These are phyloP conservation scores for Drosophila nigromelanica DNA, from an alignment of 1,140 invertebrate genomes.

Conservation along the genomic window DNA sequence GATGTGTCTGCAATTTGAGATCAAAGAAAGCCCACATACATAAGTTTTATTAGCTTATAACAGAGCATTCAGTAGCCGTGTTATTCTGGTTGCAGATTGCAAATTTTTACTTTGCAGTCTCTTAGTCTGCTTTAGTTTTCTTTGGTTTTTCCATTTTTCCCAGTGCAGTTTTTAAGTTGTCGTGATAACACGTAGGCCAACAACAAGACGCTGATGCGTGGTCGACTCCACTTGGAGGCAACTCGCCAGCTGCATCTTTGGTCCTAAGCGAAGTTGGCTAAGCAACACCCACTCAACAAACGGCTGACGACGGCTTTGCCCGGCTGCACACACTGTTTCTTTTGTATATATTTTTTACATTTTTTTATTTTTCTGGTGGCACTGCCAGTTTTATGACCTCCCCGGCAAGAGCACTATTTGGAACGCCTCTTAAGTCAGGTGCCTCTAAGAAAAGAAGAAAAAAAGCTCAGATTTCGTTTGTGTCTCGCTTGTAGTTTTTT, in stretches of 20 bases:
- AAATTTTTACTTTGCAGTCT: background rate
- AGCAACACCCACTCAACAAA: constrained; percentile 68
- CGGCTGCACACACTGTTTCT: constrained; percentile 38
- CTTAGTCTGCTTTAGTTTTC: background rate
- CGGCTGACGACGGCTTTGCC: constrained; percentile 25
- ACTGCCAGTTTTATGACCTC: constrained; percentile 75
- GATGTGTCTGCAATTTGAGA: no score
- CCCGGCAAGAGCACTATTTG: constrained; percentile 41
- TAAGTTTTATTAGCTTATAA: no score
- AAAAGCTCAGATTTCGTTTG: constrained; percentile 68
- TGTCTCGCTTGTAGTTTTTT: constrained; percentile 19
- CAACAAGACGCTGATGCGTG: constrained; percentile 69
- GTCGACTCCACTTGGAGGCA: constrained; percentile 40
- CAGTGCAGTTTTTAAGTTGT: constrained; percentile 40
- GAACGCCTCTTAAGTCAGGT: constrained; percentile 72
- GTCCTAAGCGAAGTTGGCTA: constrained; percentile 37
- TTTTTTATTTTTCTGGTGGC: constrained; percentile 56
- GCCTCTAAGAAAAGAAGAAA: constrained; percentile 37
- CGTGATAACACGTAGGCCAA: constrained; percentile 78
- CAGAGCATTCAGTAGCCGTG: no score
- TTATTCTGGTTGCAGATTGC: no score
- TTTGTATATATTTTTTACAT: background rate
- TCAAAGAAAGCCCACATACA: no score
- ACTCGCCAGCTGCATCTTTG: constrained; percentile 26
- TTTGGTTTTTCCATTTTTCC: constrained; percentile 13